phyloP scores from a whole-genome alignment of 1,140 invertebrate species.

The Drosophila ambigua region DNA sequence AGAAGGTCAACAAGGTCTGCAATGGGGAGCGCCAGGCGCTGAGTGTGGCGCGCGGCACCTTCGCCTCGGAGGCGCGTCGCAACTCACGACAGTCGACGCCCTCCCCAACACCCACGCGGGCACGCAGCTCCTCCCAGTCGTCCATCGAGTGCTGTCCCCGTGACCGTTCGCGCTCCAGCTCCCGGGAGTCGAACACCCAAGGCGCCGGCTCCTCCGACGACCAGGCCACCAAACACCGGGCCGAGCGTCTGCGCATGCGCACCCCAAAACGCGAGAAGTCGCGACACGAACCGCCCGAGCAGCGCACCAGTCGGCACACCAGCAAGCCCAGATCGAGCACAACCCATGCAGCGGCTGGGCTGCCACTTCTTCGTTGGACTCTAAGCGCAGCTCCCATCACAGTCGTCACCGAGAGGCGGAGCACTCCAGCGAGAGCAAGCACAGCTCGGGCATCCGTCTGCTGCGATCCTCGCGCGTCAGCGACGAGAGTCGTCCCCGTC shows the following conservation, averaged over 20 bases:
- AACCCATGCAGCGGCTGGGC: slow-evolving; percentile 4
- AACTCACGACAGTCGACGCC: slow-evolving; percentile 69
- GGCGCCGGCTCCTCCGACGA: slow-evolving; percentile 75
- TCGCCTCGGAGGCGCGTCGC: slow-evolving; percentile 73
- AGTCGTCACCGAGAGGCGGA: slow-evolving; percentile 56
- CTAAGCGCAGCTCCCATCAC: slow-evolving; percentile 52
- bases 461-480: slow-evolving; percentile 58
- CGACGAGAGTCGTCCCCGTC: slow-evolving; percentile 56
- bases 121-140: slow-evolving; percentile 78
- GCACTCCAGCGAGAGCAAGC: slow-evolving; percentile 36
- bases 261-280: slow-evolving; percentile 66
- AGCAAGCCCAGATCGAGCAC: slow-evolving; percentile 37
- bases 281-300: slow-evolving; percentile 45
- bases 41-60: slow-evolving; percentile 67
- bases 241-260: slow-evolving; percentile 62
- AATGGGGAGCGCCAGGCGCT: slow-evolving; percentile 40
- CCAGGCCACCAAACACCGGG: slow-evolving; percentile 57
- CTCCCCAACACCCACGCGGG: slow-evolving; percentile 64
- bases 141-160: slow-evolving; percentile 78
- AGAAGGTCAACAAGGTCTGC: slow-evolving; percentile 55
- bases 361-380: slow-evolving; percentile 26
- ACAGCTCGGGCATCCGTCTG: slow-evolving; percentile 53
- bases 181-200: slow-evolving; percentile 70
- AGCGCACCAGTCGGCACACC: slow-evolving; percentile 34
- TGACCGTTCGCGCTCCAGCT: slow-evolving; percentile 78